Evolutionary conservation across 2,888 invertebrate genomes (phyloP), one percentile per base, ranked within the genome.

Genomic region (Trissoscelio sp.): DNA sequence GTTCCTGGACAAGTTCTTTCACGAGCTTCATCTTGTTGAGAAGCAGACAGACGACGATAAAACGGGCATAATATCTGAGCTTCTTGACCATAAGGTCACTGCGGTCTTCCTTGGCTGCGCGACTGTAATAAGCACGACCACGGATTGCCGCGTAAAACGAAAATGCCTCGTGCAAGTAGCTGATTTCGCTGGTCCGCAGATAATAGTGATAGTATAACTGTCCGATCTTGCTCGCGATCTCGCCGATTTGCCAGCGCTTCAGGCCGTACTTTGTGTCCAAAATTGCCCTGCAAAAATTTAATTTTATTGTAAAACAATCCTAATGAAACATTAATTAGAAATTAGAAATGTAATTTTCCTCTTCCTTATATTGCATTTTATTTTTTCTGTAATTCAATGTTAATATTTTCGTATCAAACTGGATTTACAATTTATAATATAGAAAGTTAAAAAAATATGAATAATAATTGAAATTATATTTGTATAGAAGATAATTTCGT

Each of bases 191-290:
- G 83, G 99, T 99, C 89, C 98, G 94, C 88, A 99, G 93, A 92
- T 99, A 99, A 92, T 98, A 99, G 92, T 98, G 98, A 92, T 99
- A 99, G 92, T 99, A 99, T 28, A 99, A 95, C 92, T 99, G 99
- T 85, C 99, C 99, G 90, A 99, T 99, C 93, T 99, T 99, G 66
- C 98, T 98, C 57, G 98, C 99, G 85, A 99, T 98, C 92, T 99
- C 99, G 66, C 99, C 99, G 87, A 99, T 98, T 92, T 99, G 99
- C 98, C 99, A 99, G 86, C 99, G 93, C 90, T 99, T 98, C 87
- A 99, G 93, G 31, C 97, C 98, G 92, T 98, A 99, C 92, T 98
- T 97, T 83, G 94, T 94, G 92, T 99, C 98, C 86, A 99, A 93
- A 82, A 97, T 94, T 91, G 95, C 93, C 86, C 94, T 94, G 91